phyloP scores from a whole-genome alignment of 2,113 vertebrate genomes.

The Solea senegalensis region DNA sequence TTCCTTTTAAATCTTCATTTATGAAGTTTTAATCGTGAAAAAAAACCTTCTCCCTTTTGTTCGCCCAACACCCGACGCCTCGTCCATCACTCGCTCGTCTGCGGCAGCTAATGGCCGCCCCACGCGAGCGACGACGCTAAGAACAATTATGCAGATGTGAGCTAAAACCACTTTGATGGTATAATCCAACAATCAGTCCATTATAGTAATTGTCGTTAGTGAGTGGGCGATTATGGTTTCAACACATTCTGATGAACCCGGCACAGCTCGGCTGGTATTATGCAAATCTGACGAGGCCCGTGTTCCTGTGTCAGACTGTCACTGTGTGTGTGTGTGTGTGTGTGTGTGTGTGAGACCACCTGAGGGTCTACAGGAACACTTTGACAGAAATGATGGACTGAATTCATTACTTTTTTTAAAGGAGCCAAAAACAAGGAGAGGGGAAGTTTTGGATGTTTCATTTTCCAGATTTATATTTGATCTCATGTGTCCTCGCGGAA shows the following conservation, averaged over 20 bases:
- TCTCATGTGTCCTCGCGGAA: not conserved
- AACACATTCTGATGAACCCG: slow-evolving; percentile 45
- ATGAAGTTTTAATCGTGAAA: no score
- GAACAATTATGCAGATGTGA: slow-evolving; percentile 78
- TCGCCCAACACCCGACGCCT: slow-evolving; percentile 48
- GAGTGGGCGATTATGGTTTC: slow-evolving; percentile 71
- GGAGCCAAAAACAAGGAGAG: not conserved
- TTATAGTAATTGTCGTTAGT: slow-evolving; percentile 74
- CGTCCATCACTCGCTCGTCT: slow-evolving; percentile 54
- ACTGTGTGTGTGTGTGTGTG: not conserved
- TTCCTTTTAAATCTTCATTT: no score
- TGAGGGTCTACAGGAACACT: slow-evolving; percentile 14
- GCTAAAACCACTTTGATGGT: slow-evolving; percentile 72
- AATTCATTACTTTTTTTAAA: not conserved
- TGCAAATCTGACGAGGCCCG: slow-evolving; percentile 55
- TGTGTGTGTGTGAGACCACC: slow-evolving; percentile 17
- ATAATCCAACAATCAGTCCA: slow-evolving; percentile 73
- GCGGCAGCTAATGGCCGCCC: slow-evolving; percentile 66
- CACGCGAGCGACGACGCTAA: slow-evolving; percentile 50
- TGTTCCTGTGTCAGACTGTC: slow-evolving; percentile 57
- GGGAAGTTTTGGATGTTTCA: not conserved
- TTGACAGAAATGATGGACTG: slow-evolving; percentile 1
- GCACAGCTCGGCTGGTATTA: slow-evolving; percentile 57
- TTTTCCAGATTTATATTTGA: not conserved
- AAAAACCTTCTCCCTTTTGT: slow-evolving; percentile 31